Evolutionary conservation across 2,888 invertebrate species (phyloP), one percentile per base, ranked within the genome.

Genomic region (Eupithecia subumbrata): DNA sequence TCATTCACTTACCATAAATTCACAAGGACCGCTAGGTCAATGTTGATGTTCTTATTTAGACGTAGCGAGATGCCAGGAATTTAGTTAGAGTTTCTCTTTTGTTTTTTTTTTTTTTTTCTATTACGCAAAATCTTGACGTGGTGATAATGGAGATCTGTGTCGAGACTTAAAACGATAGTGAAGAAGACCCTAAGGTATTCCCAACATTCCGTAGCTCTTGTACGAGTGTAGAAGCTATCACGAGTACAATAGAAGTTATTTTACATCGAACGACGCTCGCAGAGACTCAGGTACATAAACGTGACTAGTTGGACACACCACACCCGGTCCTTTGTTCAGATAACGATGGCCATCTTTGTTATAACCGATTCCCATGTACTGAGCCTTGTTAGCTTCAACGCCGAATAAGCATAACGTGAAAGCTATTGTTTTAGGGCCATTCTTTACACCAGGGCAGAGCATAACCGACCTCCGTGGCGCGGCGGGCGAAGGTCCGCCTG

Each of bases 271-370:
- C 40, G n/a, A 37, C 45, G 60, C 52, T 68, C n/a, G 5, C 34
- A 73, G 71, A 48, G 71, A 56, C 52, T 63, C 72, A 56, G 60
- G 60, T 34, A 48, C 60, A 40, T 16, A 72, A 72, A 22, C 74
- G 70, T 77, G 74, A 73, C 70, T 76, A 69, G 69, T 22, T 48
- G 40, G 69, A 40, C 79, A 68, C 74, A 71, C 78, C 78, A 72
- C 79, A 71, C 82, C 79, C 73, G 69, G 72, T 77, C 77, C 79
- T 81, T 79, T 81, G 82, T 81, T 78, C 66, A 79, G 80, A 82
- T 82, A 81, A 80, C 80, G 76, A 76, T 79, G 78, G 68, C 79
- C 79, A 79, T 78, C 76, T 77, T 73, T 75, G 76, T 71, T 77
- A 76, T 76, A 77, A 72, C 64, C 71, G 25, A 69, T 75, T 66